Base-by-base conservation (phyloP, 2,113 vertebrate species). In the Bubo bubo region DNA sequence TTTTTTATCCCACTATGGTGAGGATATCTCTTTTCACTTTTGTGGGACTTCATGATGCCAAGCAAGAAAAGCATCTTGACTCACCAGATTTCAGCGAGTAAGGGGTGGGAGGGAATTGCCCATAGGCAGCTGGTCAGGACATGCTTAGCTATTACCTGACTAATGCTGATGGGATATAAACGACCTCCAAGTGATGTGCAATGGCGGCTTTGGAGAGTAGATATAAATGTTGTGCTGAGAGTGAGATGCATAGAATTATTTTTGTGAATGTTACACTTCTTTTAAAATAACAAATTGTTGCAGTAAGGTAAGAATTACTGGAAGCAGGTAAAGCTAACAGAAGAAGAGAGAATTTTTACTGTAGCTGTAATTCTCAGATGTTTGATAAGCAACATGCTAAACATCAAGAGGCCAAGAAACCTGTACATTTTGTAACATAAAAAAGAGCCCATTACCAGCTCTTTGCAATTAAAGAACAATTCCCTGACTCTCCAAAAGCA, bases 41-140 rank as follows among this genome's bases (percentile, higher is more conserved):
- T 52, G 20, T 52, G 21, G 4, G 43, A n/a, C 17, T 77, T 64
- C 3, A 19, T 37, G 9, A 45, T 21, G 6, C 5, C 37, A 73
- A 59, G 32, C 8, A 39, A 84, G 63, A 59, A 73, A 55, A 11
- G 8, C 5, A 64, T 7, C 26, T 34, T 73, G 8, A 64, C 21
- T 47, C 18, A 45, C 7, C 6, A 41, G 28, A 68, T 45, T 49
- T 5, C 3, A 10, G 1, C 8, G 1, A 39, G 4, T 45, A 39
- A 39, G 16, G 8, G 6, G 5, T 32, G 7, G 47, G 21, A 68
- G 21, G 43, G 10, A 55, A 23, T 8, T 55, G 34, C 2, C 26
- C 6, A 7, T 12, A 37, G 24, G 39, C 27, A 66, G 18, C 15
- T 2, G 1, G 16, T 37, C 52, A 34, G 39, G 1, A 0, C 28